These are phyloP conservation scores for Caenorhabditis japonica DNA, from an alignment of 2,888 invertebrate species.

Conservation along the genomic window DNA sequence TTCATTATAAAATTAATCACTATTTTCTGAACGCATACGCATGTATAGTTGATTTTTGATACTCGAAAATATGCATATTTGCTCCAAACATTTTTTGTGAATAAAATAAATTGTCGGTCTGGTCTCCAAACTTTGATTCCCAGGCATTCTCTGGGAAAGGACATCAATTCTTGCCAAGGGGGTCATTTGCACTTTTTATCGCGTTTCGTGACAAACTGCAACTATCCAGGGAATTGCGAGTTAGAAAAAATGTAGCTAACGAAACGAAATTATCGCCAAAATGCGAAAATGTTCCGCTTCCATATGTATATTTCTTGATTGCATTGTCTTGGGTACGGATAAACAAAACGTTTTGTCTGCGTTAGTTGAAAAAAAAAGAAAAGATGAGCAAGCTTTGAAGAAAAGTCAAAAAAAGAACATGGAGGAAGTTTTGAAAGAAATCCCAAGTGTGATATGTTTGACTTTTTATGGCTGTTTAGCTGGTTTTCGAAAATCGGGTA, in stretches of 20 bases:
- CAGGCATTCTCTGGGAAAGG: conserved; percentile 6
- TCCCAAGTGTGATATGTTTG: conserved; percentile 44
- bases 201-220: conserved; percentile 35
- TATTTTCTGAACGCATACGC: too few species aligned
- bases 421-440: conserved; percentile 9
- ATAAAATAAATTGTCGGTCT: background rate
- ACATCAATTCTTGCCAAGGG: conserved; percentile 7
- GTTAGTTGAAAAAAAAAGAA: conserved; percentile 6
- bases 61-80: conserved; percentile 30
- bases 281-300: conserved; percentile 7
- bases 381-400: conserved; percentile 9
- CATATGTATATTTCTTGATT: conserved; percentile 42
- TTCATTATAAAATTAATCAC: too few species aligned
- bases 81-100: conserved; percentile 15
- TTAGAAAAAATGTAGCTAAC: conserved; percentile 6
- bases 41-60: too few species aligned
- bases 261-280: conserved; percentile 36
- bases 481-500: conserved; percentile 14
- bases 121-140: conserved; percentile 16
- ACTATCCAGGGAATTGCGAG: conserved; percentile 20
- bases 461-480: conserved; percentile 34
- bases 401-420: too few species aligned
- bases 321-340: conserved; percentile 43
- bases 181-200: conserved; percentile 19
- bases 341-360: conserved; percentile 27